Conservation (phyloP, 2,797 vertebrate species). For the Pachyuromys duprasi region DNA sequence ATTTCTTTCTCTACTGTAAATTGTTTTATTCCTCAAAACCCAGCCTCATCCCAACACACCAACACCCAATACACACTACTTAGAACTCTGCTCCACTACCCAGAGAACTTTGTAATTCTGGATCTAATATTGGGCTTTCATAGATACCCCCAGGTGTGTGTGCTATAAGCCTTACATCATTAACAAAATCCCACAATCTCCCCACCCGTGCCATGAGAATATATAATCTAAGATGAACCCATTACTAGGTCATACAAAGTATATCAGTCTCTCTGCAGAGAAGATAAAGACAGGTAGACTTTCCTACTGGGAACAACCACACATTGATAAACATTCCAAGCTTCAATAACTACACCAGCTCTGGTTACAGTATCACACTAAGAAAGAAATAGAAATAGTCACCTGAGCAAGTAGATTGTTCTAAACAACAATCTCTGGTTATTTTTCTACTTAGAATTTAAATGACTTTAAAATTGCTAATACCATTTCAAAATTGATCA, state of each 20-base stretch:
- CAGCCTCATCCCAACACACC: neutral
- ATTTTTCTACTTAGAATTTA: neutral
- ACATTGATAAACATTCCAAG: slow-evolving; percentile 55
- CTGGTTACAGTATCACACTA: too few species aligned
- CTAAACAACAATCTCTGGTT: slow-evolving; percentile 31
- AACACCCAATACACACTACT: neutral
- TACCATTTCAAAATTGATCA: neutral
- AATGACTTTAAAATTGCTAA: slow-evolving; percentile 22
- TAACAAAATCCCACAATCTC: neutral
- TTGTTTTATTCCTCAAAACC: neutral
- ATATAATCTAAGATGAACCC: slow-evolving; percentile 45
- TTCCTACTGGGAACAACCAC: slow-evolving; percentile 2
- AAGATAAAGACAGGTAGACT: slow-evolving; percentile 9
- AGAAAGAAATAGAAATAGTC: neutral
- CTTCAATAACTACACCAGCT: neutral
- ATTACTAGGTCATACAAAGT: neutral
- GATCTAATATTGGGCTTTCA: neutral
- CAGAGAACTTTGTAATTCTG: neutral
- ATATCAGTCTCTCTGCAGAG: slow-evolving; percentile 45
- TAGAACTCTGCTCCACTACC: neutral
- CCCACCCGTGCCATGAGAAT: neutral
- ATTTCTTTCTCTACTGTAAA: neutral
- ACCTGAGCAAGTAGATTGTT: neutral
- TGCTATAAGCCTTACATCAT: slow-evolving; percentile 40
- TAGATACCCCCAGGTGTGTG: neutral